Base-by-base conservation (phyloP, 2,888 invertebrate species). In the Ectemnius continuus region DNA sequence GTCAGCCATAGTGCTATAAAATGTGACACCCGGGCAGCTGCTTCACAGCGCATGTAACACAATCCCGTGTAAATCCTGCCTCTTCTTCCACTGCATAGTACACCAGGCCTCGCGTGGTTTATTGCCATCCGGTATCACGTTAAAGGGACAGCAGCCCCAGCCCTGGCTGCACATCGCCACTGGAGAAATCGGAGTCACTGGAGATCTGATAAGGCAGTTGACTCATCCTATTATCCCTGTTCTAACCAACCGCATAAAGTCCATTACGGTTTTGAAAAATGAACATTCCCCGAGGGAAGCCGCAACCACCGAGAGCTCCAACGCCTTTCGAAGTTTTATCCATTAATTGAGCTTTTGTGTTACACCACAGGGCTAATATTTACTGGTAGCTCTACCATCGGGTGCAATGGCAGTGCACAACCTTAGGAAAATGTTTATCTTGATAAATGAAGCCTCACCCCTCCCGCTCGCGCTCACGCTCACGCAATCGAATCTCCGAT, bases 1-100 rank as follows among this genome's bases (percentile, higher is more conserved):
- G 84, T 83, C 83, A 83, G 76, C 76, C 76, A 79, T 78, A 80
- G 74, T 81, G 80, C 83, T 84, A 80, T 87, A 86, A 87, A 87
- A 86, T 79, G 82, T 82, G 87, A 87, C 85, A 85, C 85, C 36
- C 82, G 75, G 80, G 73, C 86, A 85, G 84, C 85, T 86, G 84
- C 78, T 71, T 72, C 72, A 70, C 66, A 70, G 70, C 68, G 52
- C 52, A 23, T 73, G 87, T 86, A 86, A 87, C 81, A 87, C 86
- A 85, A 86, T 85, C 79, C 78, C 73, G 81, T 83, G 87, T 86
- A 84, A 86, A 87, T 86, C 85, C 86, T 81, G 80, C 48, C 69
- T 76, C 72, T 67, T 76, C 76, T 75, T 75, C 73, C 67, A 59
- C 72, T 67, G 71, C 70, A 65, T 67, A 60, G 70, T 67, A 61